Evolutionary conservation across 2,888 invertebrate genomes (phyloP), one percentile per base, ranked within the genome.

Genomic region (Anorthoa munda): DNA sequence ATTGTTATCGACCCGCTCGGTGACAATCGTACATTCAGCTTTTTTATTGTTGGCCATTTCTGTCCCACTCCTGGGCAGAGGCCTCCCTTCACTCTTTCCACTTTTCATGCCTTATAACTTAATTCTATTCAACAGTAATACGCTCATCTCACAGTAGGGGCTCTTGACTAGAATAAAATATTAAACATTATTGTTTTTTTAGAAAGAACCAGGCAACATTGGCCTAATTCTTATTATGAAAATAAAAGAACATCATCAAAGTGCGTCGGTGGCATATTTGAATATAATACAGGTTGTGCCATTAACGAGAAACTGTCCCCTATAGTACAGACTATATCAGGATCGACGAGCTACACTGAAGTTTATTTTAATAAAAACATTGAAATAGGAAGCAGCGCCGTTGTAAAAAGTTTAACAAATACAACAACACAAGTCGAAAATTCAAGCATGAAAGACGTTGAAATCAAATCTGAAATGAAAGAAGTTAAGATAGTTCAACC

Each of bases 281-380:
- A 92, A 50, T 75, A 83, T 31, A 88, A 85, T 21, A 85, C 81
- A 13, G 87, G 86, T 53, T 80, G 84, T 53, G 83, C 89, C 0
- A 73, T 94, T 13, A 91, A 86, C 46, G 89, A 91, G 72, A 93
- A 93, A 66, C 73, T 94, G 2, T 95, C 95, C 0, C 95, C 95
- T 2, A 92, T 95, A 21, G 59, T 90, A 58, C 87, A 90, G 12
- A 94, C 89, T 23, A 88, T 86, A 77, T 92, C 93, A 2, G 90
- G 86, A 2, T 82, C 89, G 0, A 94, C 93, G 0, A 94, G 93
- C 61, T 91, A 92, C 0, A 86, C 73, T 51, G 66, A 73, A 39
- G 58, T 50, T 12, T 51, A 69, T 48, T 63, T 70, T 13, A 83
- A 79, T 2, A 90, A 79, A 23, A 88, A 88, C 66, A 88, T 84